Percentiles rank a stretch among this genome's conserved stretches.
Conservation (phyloP, 2,113 vertebrate genomes). For the Callipepla squamata region DNA sequence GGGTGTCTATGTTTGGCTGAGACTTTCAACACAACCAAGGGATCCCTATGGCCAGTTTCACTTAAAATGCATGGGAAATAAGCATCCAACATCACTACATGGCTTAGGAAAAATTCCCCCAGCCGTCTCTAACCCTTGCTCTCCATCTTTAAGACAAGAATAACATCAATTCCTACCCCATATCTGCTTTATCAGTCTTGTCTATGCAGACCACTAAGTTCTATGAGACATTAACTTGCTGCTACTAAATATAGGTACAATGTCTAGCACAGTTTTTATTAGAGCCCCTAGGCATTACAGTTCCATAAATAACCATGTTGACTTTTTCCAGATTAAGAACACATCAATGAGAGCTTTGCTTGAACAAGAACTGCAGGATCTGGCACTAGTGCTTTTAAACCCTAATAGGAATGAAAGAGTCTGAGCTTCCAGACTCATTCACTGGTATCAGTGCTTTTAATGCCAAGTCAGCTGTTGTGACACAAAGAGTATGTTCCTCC, state of each 20-base stretch:
- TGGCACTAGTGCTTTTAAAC: conserved; percentile 50
- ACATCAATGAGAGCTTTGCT: conserved; percentile 58
- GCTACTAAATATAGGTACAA: conserved; percentile 69
- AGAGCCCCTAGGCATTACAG: conserved; percentile 50
- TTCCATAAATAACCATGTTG: conserved; percentile 70
- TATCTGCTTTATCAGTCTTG: conserved; percentile 63
- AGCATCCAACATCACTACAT: neutral
- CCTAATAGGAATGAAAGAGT: conserved; percentile 46
- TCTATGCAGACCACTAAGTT: conserved; percentile 60
- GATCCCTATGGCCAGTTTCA: neutral
- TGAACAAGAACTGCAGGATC: conserved; percentile 50
- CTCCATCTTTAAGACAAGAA: conserved; percentile 34
- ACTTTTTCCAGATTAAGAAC: conserved; percentile 69
- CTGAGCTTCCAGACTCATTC: conserved; percentile 62
- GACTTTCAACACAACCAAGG: conserved; percentile 15
- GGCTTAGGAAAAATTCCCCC: conserved; percentile 37
- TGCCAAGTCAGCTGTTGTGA: conserved; percentile 61
- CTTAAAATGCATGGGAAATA: conserved; percentile 6
- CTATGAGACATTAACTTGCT: conserved; percentile 53
- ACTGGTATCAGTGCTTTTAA: conserved; percentile 58
- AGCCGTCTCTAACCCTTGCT: neutral
- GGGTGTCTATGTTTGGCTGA: neutral
- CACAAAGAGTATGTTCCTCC: conserved; percentile 60
- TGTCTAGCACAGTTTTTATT: conserved; percentile 61
- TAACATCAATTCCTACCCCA: conserved; percentile 31